Base-by-base conservation (phyloP, 2,888 invertebrate species). In the Branchipolynoe longqiensis region DNA sequence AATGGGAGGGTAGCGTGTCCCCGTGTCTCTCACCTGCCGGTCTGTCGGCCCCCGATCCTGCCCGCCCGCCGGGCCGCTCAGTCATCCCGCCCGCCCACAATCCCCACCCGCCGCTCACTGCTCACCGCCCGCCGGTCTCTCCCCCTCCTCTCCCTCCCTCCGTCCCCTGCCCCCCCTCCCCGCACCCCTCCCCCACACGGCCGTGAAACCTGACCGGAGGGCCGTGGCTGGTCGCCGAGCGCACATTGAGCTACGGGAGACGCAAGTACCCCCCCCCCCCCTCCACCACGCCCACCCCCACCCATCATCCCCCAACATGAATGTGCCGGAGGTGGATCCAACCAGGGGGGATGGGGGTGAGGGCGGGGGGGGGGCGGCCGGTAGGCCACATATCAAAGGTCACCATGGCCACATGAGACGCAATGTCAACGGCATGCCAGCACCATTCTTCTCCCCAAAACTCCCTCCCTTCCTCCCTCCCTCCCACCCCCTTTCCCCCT, bases 1-100 rank as follows among this genome's bases (percentile, higher is more conserved):
- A 69, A 69, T 69, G 69, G 69, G 14, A 18, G 38, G 38, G 69
- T 69, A 36, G 69, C 69, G 38, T 69, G 69, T 36, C 69, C 1
- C 36, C 14, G 69, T n/a, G n/a, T n/a, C 36, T 69, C 38, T 69
- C 69, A 69, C 69, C 69, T 69, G 69, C 69, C 69, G 38, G 69
- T n/a, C n/a, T n/a, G n/a, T n/a, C 69, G 33, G 8, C 22, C 69
- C 36, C 69, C 69, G 69, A 69, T 36, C 69, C 69, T n/a, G 36
- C n/a, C n/a, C n/a, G n/a, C n/a, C n/a, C n/a, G n/a, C n/a, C 69
- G 36, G 69, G 36, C 69, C 38, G 69, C 36, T 69, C 69, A 69
- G 69, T 38, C 36, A 14, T 62, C 31, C 31, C 62, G 28, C 28
- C 62, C 31, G n/a, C 62, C 28, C 12, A 12, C 62, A 59, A 48